A percentile compares a stretch with the other conserved stretches of the same genome.
These are phyloP conservation scores for Drosophila kikkawai DNA, from an alignment of 1,140 invertebrate genomes.

Conservation along the genomic window DNA sequence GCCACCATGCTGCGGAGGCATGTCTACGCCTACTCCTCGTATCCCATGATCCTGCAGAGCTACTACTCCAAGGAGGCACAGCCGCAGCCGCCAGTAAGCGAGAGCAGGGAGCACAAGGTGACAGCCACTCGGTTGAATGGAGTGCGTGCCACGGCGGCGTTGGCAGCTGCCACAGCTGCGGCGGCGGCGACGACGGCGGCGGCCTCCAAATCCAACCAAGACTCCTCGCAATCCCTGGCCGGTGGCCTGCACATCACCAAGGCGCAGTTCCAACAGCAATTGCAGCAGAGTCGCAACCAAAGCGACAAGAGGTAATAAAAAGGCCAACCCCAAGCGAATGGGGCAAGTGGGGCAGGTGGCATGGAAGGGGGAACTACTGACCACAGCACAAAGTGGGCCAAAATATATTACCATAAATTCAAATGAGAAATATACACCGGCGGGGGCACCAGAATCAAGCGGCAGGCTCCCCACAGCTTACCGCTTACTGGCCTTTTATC, in stretches of 20 bases:
- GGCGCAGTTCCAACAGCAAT: slow-evolving; percentile 79
- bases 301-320: slow-evolving; percentile 76
- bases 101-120: slow-evolving; percentile 45
- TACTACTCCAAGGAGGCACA: slow-evolving; percentile 53
- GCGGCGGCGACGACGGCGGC: slow-evolving; percentile 14
- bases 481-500: slow-evolving; percentile 34
- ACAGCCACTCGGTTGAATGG: slow-evolving; percentile 60
- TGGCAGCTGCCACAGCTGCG: slow-evolving; percentile 31
- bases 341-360: neutral
- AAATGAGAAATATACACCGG: slow-evolving; percentile 43
- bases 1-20: slow-evolving; percentile 70
- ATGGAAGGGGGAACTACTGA: slow-evolving; percentile 5
- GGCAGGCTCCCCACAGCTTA: neutral
- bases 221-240: slow-evolving; percentile 50
- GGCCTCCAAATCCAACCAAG: slow-evolving; percentile 49
- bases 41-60: slow-evolving; percentile 73
- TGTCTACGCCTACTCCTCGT: slow-evolving; percentile 82
- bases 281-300: slow-evolving; percentile 68
- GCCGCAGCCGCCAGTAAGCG: slow-evolving; percentile 6
- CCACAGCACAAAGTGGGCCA: slow-evolving; percentile 48
- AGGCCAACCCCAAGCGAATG: slow-evolving; percentile 11
- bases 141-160: slow-evolving; percentile 64
- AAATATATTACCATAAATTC: slow-evolving; percentile 73
- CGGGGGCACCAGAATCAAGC: neutral
- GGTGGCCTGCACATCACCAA: slow-evolving; percentile 77